Evolutionary conservation across 2,113 vertebrate genomes (phyloP).

Genomic region (Potamarius usumacintae): DNA sequence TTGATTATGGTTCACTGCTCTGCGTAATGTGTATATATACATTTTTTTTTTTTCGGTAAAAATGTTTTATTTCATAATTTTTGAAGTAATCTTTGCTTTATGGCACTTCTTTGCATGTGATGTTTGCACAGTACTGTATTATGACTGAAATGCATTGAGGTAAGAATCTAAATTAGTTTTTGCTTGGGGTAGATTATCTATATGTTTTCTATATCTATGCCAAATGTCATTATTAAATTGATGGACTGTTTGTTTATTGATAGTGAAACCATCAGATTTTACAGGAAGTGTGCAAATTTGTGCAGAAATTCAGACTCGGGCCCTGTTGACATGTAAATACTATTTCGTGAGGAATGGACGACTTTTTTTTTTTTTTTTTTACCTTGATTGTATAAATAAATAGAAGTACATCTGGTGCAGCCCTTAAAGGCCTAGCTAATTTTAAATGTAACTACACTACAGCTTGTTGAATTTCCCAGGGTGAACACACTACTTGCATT

Average conservation of each 20-base stretch:
- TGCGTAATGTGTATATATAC: background rate
- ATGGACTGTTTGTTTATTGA: background rate
- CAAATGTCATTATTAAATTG: background rate
- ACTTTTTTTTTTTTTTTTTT: too few species aligned
- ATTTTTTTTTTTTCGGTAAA: background rate
- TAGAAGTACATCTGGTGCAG: background rate
- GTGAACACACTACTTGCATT: slow-evolving; percentile 8
- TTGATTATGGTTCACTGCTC: background rate
- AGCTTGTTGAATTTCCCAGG: slow-evolving; percentile 18
- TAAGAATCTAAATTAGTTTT: background rate
- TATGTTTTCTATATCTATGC: background rate
- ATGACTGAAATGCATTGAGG: background rate
- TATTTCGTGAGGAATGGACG: background rate
- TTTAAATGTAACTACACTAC: slow-evolving; percentile 20
- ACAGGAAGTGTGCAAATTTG: background rate
- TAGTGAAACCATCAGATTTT: background rate
- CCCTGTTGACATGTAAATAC: background rate
- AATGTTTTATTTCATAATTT: background rate
- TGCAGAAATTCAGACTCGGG: background rate
- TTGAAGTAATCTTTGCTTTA: background rate
- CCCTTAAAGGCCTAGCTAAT: slow-evolving; percentile 11
- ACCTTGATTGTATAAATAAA: background rate
- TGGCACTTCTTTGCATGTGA: background rate
- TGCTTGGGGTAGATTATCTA: background rate
- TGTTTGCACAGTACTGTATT: too few species aligned